A percentile compares a stretch with the other conserved stretches of the same genome.
Evolutionary conservation across 2,113 vertebrate species (phyloP).

Genomic region (Nerophis ophidion): DNA sequence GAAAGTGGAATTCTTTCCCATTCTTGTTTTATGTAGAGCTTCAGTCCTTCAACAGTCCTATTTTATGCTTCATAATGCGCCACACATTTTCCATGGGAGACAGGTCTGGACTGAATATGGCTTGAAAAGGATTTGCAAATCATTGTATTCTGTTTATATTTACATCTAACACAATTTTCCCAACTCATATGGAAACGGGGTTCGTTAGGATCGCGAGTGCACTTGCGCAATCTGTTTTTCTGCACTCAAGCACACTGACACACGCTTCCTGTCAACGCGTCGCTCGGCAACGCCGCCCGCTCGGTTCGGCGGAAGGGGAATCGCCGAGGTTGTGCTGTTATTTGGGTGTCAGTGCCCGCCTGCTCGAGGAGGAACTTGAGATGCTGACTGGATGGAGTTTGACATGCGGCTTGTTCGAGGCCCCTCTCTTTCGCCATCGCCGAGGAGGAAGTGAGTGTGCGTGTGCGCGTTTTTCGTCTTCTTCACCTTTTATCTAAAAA

Average conservation of each 20-base stretch:
- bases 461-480: slow-evolving; percentile 22
- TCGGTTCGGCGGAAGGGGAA: slow-evolving; percentile 23
- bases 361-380: slow-evolving; percentile 26
- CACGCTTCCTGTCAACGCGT: not conserved
- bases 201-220: no score
- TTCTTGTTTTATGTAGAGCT: no score
- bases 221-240: slow-evolving; percentile 16
- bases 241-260: slow-evolving; percentile 10
- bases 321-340: not conserved
- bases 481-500: slow-evolving; percentile 21
- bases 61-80: no score
- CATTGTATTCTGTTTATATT: no score
- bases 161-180: no score
- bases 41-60: no score
- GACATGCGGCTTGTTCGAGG: slow-evolving; percentile 34
- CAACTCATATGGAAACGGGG: no score
- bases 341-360: slow-evolving; percentile 19
- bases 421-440: slow-evolving; percentile 6
- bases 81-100: no score
- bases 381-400: slow-evolving; percentile 32
- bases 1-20: no score
- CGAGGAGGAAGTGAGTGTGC: slow-evolving; percentile 26
- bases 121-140: no score
- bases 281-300: slow-evolving; percentile 1
- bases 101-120: no score